These are phyloP conservation scores for Xiphorhynchus elegans DNA, from an alignment of 2,113 vertebrate species.

Conservation along the genomic window DNA sequence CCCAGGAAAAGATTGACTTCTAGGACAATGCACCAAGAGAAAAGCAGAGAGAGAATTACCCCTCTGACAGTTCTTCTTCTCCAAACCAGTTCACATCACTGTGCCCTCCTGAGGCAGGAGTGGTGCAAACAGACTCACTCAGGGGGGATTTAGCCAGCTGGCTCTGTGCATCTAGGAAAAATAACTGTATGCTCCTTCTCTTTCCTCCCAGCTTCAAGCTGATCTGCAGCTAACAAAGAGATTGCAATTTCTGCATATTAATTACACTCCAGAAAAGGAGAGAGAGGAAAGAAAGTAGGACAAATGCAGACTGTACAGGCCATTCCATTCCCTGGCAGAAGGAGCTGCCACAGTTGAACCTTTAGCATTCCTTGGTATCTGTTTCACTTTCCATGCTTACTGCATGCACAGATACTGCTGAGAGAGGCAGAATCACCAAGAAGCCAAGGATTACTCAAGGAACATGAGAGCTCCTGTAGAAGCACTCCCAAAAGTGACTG, in stretches of 20 bases:
- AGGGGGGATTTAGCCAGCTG: not conserved
- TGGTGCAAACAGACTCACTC: not conserved
- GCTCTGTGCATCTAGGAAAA: not conserved
- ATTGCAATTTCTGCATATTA: not conserved
- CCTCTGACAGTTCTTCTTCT: not conserved
- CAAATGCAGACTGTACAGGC: not conserved
- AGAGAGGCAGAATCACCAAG: not conserved
- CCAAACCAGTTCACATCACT: not conserved
- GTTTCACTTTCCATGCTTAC: not conserved
- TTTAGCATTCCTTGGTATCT: not conserved
- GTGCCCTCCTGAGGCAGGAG: not conserved
- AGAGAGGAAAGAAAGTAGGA: not conserved
- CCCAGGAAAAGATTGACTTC: not conserved
- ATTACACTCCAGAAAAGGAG: not conserved
- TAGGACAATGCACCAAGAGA: not conserved
- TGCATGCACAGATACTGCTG: not conserved
- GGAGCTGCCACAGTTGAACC: not conserved
- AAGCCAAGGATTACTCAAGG: not conserved
- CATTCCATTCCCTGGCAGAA: not conserved
- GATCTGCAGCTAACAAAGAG: not conserved
- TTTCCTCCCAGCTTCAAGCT: not conserved
- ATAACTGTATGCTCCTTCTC: not conserved
- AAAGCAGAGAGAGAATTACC: not conserved
- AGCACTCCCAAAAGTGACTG: not conserved
- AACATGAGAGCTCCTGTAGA: not conserved